A percentile compares a stretch with the other conserved stretches of the same genome.
phyloP scores from a whole-genome alignment of 2,113 vertebrate species.

The Tichodroma muraria region DNA sequence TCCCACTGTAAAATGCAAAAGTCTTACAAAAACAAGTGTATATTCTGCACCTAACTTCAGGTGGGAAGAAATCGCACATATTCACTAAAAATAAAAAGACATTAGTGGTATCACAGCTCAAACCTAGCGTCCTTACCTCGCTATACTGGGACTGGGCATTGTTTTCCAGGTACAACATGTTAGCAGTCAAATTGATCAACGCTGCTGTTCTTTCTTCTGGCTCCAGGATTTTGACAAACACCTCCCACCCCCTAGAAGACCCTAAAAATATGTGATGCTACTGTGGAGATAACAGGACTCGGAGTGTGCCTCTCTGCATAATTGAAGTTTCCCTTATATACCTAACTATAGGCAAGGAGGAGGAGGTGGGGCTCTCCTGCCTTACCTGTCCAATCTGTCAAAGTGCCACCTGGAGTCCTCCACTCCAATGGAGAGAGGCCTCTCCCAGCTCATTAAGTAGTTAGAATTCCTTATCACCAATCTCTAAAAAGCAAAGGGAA shows the following conservation, averaged over 20 bases:
- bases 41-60: background rate
- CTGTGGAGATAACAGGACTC: constrained; percentile 78
- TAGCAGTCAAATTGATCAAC: constrained; percentile 97
- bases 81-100: background rate
- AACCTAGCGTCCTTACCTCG: constrained; percentile 86
- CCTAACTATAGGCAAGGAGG: constrained; percentile 75
- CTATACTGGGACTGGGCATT: constrained; percentile 91
- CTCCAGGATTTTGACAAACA: constrained; percentile 92
- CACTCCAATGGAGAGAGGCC: constrained; percentile 79
- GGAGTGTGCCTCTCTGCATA: constrained; percentile 79
- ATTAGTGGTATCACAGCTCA: background rate
- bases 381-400: constrained; percentile 93
- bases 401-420: constrained; percentile 87
- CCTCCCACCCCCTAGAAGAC: constrained; percentile 82
- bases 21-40: background rate
- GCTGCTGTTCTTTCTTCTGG: constrained; percentile 94
- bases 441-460: constrained; percentile 80
- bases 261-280: constrained; percentile 71
- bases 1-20: background rate
- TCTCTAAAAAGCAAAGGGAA: constrained; percentile 67
- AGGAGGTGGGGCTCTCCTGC: constrained; percentile 80
- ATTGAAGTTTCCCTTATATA: constrained; percentile 90
- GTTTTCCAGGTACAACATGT: constrained; percentile 99
- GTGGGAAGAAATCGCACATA: accelerated
- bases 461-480: constrained; percentile 84